phyloP scores from a whole-genome alignment of 2,113 vertebrate species.

The Oncorhynchus tshawytscha region DNA sequence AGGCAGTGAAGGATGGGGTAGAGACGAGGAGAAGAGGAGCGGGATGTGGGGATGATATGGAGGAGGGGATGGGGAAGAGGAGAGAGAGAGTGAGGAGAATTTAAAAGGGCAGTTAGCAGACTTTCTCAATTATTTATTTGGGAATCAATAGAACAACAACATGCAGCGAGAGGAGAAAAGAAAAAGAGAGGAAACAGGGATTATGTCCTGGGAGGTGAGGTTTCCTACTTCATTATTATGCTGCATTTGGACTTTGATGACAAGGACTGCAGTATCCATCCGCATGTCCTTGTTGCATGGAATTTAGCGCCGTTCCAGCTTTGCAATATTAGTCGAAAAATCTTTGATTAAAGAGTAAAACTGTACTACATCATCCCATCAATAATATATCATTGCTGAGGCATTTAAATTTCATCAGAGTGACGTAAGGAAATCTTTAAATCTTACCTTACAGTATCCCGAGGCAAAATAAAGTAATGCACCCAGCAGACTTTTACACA shows the following conservation, averaged over 20 bases:
- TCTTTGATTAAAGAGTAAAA: too few species aligned
- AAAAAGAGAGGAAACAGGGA: not conserved
- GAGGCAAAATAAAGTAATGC: too few species aligned
- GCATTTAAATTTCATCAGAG: too few species aligned
- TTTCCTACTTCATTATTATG: constrained; percentile 32
- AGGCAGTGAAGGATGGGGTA: not conserved
- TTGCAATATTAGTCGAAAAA: too few species aligned
- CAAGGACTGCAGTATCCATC: not conserved
- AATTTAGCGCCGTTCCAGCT: too few species aligned
- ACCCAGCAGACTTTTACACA: too few species aligned
- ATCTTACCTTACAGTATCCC: too few species aligned
- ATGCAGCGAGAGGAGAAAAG: constrained; percentile 7
- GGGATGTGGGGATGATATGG: not conserved
- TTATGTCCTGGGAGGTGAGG: not conserved
- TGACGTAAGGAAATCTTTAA: too few species aligned
- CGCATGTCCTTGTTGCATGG: too few species aligned
- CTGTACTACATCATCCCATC: too few species aligned
- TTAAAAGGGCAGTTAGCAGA: constrained; percentile 56
- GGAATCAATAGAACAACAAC: constrained; percentile 55
- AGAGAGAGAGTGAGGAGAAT: constrained; percentile 28
- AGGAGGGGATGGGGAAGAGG: not conserved
- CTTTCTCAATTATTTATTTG: constrained; percentile 65
- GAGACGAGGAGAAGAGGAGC: not conserved
- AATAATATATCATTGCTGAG: too few species aligned
- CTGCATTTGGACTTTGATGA: constrained; percentile 24